A percentile compares a stretch with the other conserved stretches of the same genome.
Conservation (phyloP, 37 sponge, comb jelly and placozoan species). For the Diacarnus erythraeanus region DNA sequence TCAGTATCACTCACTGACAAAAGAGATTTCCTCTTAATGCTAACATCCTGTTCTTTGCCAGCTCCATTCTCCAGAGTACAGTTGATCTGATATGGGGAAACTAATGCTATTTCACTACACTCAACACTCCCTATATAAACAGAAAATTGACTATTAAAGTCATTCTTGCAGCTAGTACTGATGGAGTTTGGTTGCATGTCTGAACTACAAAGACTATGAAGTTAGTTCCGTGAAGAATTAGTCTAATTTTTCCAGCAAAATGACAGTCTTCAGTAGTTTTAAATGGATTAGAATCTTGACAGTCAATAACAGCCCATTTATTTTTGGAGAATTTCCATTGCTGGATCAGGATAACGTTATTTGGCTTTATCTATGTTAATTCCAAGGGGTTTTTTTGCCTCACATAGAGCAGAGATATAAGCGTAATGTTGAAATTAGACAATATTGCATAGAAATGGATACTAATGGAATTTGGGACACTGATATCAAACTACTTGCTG, state of each 20-base stretch:
- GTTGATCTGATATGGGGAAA: constrained; percentile 28
- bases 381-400: no score
- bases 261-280: constrained; percentile 48
- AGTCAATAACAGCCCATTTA: constrained; percentile 53
- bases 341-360: no score
- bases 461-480: no score
- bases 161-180: constrained; percentile 6
- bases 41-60: constrained; percentile 28
- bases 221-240: constrained; percentile 41
- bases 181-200: background rate
- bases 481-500: no score
- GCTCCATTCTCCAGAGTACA: constrained; percentile 40
- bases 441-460: no score
- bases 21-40: background rate
- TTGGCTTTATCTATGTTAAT: no score
- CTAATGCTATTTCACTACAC: constrained; percentile 16
- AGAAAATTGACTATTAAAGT: constrained; percentile 14
- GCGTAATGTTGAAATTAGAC: no score
- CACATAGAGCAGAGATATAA: no score
- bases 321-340: no score
- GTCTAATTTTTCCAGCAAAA: constrained; percentile 7
- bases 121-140: constrained; percentile 22
- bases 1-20: background rate
- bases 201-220: constrained; percentile 29
- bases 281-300: constrained; percentile 33